Percentiles rank a stretch among this genome's conserved stretches.
Conservation (phyloP, 2,888 invertebrate genomes). For the Marronus borbonicus region DNA sequence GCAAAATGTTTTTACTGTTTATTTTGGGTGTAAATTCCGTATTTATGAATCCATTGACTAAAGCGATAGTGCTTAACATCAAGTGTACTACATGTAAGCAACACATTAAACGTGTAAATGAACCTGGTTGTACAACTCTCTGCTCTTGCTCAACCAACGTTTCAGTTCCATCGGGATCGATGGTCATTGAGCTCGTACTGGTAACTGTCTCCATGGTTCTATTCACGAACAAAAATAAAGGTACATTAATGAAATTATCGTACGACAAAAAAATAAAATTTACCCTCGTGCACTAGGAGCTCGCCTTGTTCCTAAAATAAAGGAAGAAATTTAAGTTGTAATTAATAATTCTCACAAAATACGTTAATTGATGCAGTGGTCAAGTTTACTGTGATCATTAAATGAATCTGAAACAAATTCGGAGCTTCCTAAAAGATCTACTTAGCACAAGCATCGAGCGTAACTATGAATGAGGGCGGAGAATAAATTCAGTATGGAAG, state of each 20-base stretch:
- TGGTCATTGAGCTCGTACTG: conserved; percentile 25
- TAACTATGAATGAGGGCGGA: no score
- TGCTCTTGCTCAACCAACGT: conserved; percentile 6
- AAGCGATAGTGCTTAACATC: no score
- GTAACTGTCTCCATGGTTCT: conserved; percentile 22
- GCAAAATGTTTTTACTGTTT: no score
- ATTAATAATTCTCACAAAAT: not conserved
- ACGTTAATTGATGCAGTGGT: no score
- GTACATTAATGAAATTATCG: not conserved
- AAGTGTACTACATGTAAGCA: not conserved
- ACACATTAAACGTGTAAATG: conserved; percentile 7
- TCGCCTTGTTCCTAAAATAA: conserved; percentile 1
- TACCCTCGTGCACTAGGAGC: not conserved
- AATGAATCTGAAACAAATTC: no score
- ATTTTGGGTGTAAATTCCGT: no score
- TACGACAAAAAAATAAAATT: not conserved
- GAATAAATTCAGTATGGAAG: no score
- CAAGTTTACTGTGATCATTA: no score
- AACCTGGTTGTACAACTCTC: conserved; percentile 30
- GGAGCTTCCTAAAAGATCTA: no score
- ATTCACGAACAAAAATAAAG: not conserved
- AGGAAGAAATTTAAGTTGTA: not conserved
- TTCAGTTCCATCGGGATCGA: conserved; percentile 27
- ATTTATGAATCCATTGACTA: no score
- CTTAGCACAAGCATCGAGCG: no score